A percentile compares a stretch with the other conserved stretches of the same genome.
Conservation (phyloP, 2,888 invertebrate genomes). For the Netelia inedita region DNA sequence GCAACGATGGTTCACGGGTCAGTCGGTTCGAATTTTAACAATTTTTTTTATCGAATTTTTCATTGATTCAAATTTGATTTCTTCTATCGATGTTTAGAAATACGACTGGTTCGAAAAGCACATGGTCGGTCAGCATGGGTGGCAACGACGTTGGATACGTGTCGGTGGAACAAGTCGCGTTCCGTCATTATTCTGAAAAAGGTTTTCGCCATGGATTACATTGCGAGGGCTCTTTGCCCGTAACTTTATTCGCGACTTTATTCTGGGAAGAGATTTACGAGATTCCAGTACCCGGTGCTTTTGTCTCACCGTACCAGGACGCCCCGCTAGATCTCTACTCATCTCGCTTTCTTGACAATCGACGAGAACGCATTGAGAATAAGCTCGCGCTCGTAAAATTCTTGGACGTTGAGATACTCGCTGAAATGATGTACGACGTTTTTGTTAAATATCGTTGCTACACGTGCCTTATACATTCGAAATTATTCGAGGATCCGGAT, state of each 20-base stretch:
- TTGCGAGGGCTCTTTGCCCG: conserved; percentile 90
- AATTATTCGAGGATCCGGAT: conserved; percentile 72
- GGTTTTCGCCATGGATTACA: conserved; percentile 85
- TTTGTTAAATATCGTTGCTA: conserved; percentile 74
- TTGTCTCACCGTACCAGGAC: conserved; percentile 89
- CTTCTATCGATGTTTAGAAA: conserved; percentile 60
- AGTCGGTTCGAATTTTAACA: conserved; percentile 56
- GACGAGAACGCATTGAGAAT: conserved; percentile 87
- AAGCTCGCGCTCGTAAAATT: conserved; percentile 84
- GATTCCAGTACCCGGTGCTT: conserved; percentile 87
- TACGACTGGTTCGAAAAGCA: conserved; percentile 74
- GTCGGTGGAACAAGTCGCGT: conserved; percentile 79
- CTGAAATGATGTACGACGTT: conserved; percentile 84
- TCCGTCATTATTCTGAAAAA: conserved; percentile 72
- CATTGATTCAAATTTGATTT: conserved; percentile 7
- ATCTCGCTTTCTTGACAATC: conserved; percentile 89
- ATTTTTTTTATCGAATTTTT: conserved; percentile 15
- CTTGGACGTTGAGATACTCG: conserved; percentile 84
- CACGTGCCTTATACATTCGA: conserved; percentile 73
- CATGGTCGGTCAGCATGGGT: conserved; percentile 75
- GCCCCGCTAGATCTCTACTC: conserved; percentile 91
- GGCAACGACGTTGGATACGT: conserved; percentile 71
- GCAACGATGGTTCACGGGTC: conserved; percentile 70
- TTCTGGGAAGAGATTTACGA: conserved; percentile 93
- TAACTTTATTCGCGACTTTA: conserved; percentile 88